Evolutionary conservation across 2,113 vertebrate species (phyloP).

Genomic region (Prinia subflava): DNA sequence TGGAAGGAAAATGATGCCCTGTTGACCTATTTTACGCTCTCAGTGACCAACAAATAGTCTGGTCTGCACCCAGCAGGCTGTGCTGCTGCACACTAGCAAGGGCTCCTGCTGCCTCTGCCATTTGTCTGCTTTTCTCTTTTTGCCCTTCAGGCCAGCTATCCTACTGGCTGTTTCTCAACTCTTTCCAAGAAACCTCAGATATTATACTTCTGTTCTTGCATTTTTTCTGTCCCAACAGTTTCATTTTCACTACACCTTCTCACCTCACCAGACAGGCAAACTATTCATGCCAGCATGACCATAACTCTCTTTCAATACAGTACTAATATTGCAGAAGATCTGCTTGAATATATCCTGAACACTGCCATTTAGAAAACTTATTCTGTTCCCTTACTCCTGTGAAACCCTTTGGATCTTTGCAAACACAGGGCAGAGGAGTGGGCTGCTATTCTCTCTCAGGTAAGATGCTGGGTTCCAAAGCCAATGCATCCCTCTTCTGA

Average conservation of each 20-base stretch:
- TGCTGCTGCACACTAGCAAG: not conserved
- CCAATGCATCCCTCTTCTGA: not conserved
- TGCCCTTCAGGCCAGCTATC: not conserved
- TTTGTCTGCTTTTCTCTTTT: not conserved
- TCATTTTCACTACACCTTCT: not conserved
- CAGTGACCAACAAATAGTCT: not conserved
- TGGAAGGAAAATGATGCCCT: not conserved
- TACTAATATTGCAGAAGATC: not conserved
- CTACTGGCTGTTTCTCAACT: not conserved
- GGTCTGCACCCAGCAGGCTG: not conserved
- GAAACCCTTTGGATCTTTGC: not conserved
- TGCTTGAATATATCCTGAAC: not conserved
- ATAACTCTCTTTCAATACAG: not conserved
- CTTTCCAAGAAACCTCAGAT: not conserved
- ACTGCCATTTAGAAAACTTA: not conserved
- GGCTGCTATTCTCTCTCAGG: not conserved
- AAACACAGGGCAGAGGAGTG: not conserved
- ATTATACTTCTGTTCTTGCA: not conserved
- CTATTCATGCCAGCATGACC: too few species aligned
- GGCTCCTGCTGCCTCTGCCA: not conserved
- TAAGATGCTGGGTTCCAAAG: not conserved
- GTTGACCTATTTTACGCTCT: fast-evolving
- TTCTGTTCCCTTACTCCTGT: not conserved
- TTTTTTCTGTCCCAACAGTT: not conserved
- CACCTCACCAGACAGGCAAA: fast-evolving